Evolutionary conservation across 2,888 invertebrate genomes (phyloP).

Genomic region (Amblyjoppa fuscipennis): DNA sequence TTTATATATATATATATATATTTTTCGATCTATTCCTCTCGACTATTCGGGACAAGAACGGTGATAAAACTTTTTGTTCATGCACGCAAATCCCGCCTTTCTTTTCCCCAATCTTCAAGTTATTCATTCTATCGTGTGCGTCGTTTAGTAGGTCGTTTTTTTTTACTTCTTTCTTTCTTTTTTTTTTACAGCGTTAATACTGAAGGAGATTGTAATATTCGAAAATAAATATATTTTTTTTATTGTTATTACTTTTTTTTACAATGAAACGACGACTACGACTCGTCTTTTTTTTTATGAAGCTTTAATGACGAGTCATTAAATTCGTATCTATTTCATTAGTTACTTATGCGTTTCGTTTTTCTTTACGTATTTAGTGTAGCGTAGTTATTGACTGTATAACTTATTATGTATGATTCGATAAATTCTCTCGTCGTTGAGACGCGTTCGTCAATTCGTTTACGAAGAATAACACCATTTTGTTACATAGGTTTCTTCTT

Average conservation of each 20-base stretch:
- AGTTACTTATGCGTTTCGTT: slow-evolving; percentile 16
- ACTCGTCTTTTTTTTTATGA: slow-evolving; percentile 1
- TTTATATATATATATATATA: slow-evolving; percentile 47
- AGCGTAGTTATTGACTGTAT: slow-evolving; percentile 61
- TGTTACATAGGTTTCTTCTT: slow-evolving; percentile 13
- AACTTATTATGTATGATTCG: slow-evolving; percentile 50
- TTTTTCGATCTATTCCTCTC: slow-evolving; percentile 24
- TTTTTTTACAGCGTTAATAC: slow-evolving; percentile 54
- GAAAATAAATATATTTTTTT: slow-evolving; percentile 59
- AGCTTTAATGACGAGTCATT: slow-evolving; percentile 13
- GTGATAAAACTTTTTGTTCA: slow-evolving; percentile 42
- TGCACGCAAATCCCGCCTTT: slow-evolving; percentile 18
- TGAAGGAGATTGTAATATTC: slow-evolving; percentile 55
- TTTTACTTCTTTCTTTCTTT: slow-evolving; percentile 13
- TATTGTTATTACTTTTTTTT: slow-evolving; percentile 35
- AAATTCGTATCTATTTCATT: slow-evolving; percentile 22
- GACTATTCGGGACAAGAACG: slow-evolving; percentile 40
- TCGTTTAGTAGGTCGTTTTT: slow-evolving; percentile 37
- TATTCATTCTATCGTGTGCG: slow-evolving; percentile 55
- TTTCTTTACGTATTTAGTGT: slow-evolving; percentile 41
- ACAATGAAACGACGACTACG: slow-evolving; percentile 36
- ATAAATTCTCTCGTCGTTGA: slow-evolving; percentile 45
- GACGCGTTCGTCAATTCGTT: slow-evolving; percentile 26
- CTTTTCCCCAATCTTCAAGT: slow-evolving; percentile 34
- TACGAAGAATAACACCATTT: slow-evolving; percentile 37